A percentile compares a stretch with the other conserved stretches of the same genome.
These are phyloP conservation scores for Petrolisthes manimaculis DNA, from an alignment of 2,888 invertebrate genomes.

Conservation along the genomic window DNA sequence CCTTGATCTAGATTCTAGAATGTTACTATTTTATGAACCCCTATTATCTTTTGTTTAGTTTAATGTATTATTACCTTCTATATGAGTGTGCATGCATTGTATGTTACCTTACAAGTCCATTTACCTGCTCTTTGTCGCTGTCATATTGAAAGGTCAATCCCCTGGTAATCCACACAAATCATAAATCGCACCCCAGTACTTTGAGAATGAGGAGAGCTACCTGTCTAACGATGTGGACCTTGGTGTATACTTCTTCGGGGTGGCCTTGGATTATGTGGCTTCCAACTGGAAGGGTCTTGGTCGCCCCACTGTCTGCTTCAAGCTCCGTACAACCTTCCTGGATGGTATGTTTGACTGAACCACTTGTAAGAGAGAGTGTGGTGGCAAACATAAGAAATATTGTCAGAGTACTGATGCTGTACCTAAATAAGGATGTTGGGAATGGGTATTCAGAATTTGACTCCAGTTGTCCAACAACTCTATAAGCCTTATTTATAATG, in stretches of 20 bases:
- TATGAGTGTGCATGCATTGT: too few species aligned
- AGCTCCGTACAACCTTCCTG: slow-evolving; percentile 36
- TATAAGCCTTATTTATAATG: too few species aligned
- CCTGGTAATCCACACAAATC: background rate
- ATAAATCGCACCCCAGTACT: slow-evolving; percentile 49
- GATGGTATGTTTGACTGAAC: slow-evolving; percentile 52
- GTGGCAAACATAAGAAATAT: background rate
- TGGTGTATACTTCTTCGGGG: slow-evolving; percentile 54
- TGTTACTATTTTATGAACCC: too few species aligned
- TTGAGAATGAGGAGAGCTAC: slow-evolving; percentile 65
- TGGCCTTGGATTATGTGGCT: slow-evolving; percentile 55
- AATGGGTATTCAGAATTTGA: background rate
- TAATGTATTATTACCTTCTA: too few species aligned
- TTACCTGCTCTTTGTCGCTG: too few species aligned
- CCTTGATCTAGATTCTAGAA: too few species aligned
- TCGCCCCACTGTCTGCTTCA: slow-evolving; percentile 53
- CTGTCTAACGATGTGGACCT: slow-evolving; percentile 63
- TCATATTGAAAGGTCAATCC: too few species aligned
- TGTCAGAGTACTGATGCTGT: background rate
- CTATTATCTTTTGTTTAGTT: too few species aligned
- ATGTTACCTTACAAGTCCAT: too few species aligned
- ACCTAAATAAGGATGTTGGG: background rate
- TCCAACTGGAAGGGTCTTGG: slow-evolving; percentile 61
- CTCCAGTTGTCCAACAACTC: background rate
- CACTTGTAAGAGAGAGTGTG: background rate